Percentiles rank a stretch among this genome's conserved stretches.
These are phyloP conservation scores for Heliconius ethilla DNA, from an alignment of 2,888 invertebrate species.

Conservation along the genomic window DNA sequence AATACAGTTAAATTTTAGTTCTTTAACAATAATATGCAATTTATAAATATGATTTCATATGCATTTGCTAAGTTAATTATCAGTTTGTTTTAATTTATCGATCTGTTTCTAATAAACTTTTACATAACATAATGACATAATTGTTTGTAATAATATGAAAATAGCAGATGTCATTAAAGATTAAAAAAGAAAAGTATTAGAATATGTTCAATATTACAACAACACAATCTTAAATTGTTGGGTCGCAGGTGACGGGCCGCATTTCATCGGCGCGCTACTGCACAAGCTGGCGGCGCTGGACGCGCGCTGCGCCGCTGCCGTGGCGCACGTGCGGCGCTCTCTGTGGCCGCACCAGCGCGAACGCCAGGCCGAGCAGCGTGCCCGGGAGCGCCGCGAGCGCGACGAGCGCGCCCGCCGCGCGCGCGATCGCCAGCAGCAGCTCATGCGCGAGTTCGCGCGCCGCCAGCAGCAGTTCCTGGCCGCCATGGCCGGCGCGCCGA, in stretches of 20 bases:
- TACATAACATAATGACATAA: no score
- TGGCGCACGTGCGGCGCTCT: conserved; percentile 86
- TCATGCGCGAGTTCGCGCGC: conserved; percentile 96
- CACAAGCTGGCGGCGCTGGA: conserved; percentile 88
- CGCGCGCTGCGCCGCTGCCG: conserved; percentile 85
- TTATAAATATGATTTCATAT: no score
- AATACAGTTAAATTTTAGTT: no score
- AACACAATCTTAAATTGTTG: no score
- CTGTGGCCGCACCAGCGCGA: conserved; percentile 93
- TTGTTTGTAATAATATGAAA: no score
- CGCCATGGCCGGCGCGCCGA: conserved; percentile 89
- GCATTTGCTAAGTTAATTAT: no score
- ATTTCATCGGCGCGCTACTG: conserved; percentile 91
- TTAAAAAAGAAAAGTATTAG: no score
- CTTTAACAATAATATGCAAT: no score
- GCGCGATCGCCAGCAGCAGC: conserved; percentile 93
- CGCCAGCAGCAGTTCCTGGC: conserved; percentile 96
- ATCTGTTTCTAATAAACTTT: not conserved
- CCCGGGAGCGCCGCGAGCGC: conserved; percentile 86
- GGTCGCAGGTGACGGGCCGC: conserved; percentile 90
- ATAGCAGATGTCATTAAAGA: no score
- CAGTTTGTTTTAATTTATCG: no score
- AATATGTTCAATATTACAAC: no score
- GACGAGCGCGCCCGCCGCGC: conserved; percentile 92
- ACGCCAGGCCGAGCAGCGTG: conserved; percentile 88